phyloP scores from a whole-genome alignment of 1,140 invertebrate genomes.

The Globodera rostochiensis region DNA sequence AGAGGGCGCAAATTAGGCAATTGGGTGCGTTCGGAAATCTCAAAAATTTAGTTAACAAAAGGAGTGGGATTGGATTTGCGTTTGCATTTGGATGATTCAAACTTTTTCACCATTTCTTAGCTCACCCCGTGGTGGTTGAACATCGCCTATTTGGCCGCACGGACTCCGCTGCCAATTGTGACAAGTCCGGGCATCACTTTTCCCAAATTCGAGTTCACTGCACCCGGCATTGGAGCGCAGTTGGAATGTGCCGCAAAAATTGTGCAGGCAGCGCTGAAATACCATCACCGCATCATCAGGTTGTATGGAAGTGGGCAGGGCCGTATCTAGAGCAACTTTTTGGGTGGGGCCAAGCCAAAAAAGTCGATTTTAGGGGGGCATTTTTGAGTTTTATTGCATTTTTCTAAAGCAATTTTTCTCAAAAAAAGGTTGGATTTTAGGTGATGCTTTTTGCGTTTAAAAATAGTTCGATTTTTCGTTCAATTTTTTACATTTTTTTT shows the following conservation, averaged over 20 bases:
- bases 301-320: background rate
- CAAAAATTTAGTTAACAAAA: too few species aligned
- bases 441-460: too few species aligned
- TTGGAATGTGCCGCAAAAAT: slow-evolving; percentile 60
- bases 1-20: slow-evolving; percentile 55
- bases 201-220: slow-evolving; percentile 50
- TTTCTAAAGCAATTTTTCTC: too few species aligned
- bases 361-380: too few species aligned
- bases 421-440: too few species aligned
- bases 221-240: slow-evolving; percentile 49
- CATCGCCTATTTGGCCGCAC: slow-evolving; percentile 54
- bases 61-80: too few species aligned
- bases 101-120: slow-evolving; percentile 26
- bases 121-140: slow-evolving; percentile 64
- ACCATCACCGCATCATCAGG: slow-evolving; percentile 54
- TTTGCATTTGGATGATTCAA: background rate
- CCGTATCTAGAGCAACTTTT: too few species aligned
- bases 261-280: slow-evolving; percentile 53
- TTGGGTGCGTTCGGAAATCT: slow-evolving; percentile 48
- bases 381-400: too few species aligned
- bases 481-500: too few species aligned
- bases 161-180: slow-evolving; percentile 59
- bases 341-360: too few species aligned
- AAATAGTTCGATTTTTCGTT: too few species aligned
- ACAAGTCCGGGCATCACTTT: slow-evolving; percentile 61